A percentile compares a stretch with the other conserved stretches of the same genome.
Evolutionary conservation across 2,113 vertebrate genomes (phyloP).

Genomic region (Astur gentilis): DNA sequence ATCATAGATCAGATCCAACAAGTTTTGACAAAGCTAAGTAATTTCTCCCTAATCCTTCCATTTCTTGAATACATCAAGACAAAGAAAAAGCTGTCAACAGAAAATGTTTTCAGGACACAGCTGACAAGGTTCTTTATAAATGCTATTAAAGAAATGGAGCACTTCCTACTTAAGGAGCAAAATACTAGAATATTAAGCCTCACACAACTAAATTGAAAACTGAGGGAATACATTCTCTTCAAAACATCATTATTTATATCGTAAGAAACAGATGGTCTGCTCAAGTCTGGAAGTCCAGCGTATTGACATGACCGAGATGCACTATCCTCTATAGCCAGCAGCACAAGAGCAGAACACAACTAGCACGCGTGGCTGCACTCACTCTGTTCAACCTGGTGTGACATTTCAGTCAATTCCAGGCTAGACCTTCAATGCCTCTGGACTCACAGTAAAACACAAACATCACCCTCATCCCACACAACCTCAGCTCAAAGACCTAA

Average conservation of each 20-base stretch:
- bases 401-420: background rate
- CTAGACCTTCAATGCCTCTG: background rate
- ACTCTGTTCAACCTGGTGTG: background rate
- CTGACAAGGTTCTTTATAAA: background rate
- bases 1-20: background rate
- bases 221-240: background rate
- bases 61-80: background rate
- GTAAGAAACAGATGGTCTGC: fast-evolving
- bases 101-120: background rate
- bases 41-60: background rate
- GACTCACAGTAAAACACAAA: background rate
- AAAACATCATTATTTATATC: background rate
- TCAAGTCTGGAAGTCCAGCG: fast-evolving
- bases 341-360: background rate
- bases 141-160: background rate
- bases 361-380: background rate
- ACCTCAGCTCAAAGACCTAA: background rate
- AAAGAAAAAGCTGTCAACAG: background rate
- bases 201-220: background rate
- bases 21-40: background rate
- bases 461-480: background rate
- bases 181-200: background rate
- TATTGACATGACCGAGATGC: fast-evolving
- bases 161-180: background rate
- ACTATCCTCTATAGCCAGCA: background rate